Conservation (phyloP, 2,113 vertebrate species). For the Triplophysa tibetana region DNA sequence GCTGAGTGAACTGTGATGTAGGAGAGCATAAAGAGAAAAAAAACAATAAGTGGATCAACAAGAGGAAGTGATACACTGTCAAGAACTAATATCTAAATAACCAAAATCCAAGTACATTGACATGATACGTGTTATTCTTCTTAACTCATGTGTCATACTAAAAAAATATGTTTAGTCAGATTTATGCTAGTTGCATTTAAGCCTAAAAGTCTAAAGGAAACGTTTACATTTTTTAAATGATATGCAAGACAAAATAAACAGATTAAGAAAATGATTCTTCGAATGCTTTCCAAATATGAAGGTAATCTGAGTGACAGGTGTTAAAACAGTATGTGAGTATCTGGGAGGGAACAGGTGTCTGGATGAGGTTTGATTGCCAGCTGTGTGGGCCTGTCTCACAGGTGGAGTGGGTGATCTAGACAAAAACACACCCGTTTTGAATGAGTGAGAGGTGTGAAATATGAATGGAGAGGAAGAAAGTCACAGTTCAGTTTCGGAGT, state of each 20-base stretch:
- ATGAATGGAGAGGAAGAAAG: background rate
- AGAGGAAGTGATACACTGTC: background rate
- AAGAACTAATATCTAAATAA: background rate
- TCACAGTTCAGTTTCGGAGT: background rate
- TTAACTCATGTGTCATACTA: too few species aligned
- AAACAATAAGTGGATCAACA: background rate
- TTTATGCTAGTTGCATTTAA: too few species aligned
- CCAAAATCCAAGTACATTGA: too few species aligned
- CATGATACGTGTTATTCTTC: too few species aligned
- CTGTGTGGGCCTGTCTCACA: background rate
- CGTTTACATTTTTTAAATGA: too few species aligned
- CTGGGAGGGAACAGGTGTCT: background rate
- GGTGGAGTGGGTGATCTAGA: conserved; percentile 2
- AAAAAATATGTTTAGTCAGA: too few species aligned
- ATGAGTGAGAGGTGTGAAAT: background rate
- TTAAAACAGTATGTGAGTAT: background rate
- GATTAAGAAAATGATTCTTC: too few species aligned
- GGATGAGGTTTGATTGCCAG: background rate
- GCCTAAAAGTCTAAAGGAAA: too few species aligned
- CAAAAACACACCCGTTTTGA: background rate
- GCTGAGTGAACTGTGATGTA: background rate
- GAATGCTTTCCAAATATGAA: background rate
- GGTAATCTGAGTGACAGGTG: background rate
- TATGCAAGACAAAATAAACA: too few species aligned
- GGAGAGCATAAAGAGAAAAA: conserved; percentile 39